Evolutionary conservation across 2,888 invertebrate species (phyloP).

Genomic region (Mimumesa dahlbomi): DNA sequence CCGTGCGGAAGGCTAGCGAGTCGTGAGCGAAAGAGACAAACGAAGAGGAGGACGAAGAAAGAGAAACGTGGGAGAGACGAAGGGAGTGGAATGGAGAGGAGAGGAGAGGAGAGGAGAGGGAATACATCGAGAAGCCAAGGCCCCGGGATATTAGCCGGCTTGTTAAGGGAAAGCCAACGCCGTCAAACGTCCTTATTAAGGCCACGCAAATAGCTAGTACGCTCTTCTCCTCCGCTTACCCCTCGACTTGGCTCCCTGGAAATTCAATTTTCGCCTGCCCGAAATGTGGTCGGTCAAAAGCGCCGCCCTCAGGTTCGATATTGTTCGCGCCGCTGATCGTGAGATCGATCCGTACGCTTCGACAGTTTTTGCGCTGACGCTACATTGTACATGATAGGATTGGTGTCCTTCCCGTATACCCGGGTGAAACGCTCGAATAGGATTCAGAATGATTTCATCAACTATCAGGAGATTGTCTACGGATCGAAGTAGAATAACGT

Average conservation of each 20-base stretch:
- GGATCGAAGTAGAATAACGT: too few species aligned
- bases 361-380: slow-evolving; percentile 28
- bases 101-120: slow-evolving; percentile 10
- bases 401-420: neutral
- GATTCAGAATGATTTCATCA: neutral
- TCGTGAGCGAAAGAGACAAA: slow-evolving; percentile 17
- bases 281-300: slow-evolving; percentile 71
- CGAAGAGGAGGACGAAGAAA: slow-evolving; percentile 1
- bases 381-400: neutral
- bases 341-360: slow-evolving; percentile 31
- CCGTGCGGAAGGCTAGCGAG: slow-evolving; percentile 43
- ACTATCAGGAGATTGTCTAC: neutral
- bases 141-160: slow-evolving; percentile 75
- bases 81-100: slow-evolving; percentile 4
- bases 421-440: neutral
- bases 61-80: neutral
- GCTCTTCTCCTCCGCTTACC: slow-evolving; percentile 62
- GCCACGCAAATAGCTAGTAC: slow-evolving; percentile 70
- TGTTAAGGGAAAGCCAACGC: slow-evolving; percentile 73
- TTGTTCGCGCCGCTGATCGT: slow-evolving; percentile 47
- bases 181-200: slow-evolving; percentile 77
- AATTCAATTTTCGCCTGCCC: slow-evolving; percentile 72
- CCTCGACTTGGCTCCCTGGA: slow-evolving; percentile 53
- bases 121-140: slow-evolving; percentile 51
- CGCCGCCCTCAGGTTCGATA: slow-evolving; percentile 58